phyloP scores from a whole-genome alignment of 2,888 invertebrate species.

The Drosophila mettleri region DNA sequence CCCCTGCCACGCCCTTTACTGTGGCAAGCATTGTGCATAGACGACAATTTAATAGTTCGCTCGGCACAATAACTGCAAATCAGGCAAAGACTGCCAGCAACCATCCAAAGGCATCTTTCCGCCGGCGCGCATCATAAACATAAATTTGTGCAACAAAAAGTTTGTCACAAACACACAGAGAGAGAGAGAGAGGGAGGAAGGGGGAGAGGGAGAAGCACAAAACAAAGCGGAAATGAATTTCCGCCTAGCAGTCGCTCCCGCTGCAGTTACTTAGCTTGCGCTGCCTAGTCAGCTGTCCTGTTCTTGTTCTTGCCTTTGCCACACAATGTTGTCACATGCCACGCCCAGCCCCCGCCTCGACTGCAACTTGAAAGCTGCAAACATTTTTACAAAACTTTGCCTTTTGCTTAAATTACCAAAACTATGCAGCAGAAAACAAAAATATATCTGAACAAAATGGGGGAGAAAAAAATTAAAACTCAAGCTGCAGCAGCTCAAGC shows the following conservation, averaged over 20 bases:
- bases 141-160: constrained; percentile 65
- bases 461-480: neutral
- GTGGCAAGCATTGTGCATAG: constrained; percentile 11
- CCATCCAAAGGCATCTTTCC: constrained; percentile 67
- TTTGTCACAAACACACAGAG: constrained; percentile 42
- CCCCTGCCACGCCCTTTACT: neutral
- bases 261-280: constrained; percentile 60
- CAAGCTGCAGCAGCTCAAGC: constrained; percentile 15
- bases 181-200: neutral
- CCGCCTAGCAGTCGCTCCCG: constrained; percentile 53
- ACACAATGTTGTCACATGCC: constrained; percentile 61
- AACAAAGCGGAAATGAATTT: constrained; percentile 77
- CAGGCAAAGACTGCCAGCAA: constrained; percentile 62
- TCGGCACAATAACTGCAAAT: constrained; percentile 70
- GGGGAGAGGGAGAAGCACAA: constrained; percentile 13
- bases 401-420: constrained; percentile 57
- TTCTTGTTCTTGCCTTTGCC: constrained; percentile 31
- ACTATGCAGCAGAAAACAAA: constrained; percentile 42
- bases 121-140: constrained; percentile 72
- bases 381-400: constrained; percentile 55
- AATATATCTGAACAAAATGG: neutral
- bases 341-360: neutral
- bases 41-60: constrained; percentile 55
- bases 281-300: constrained; percentile 58
- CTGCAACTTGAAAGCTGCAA: constrained; percentile 69